Percentiles rank a stretch among this genome's conserved stretches.
phyloP scores from a whole-genome alignment of 2,113 vertebrate genomes.

The Centrocercus urophasianus region DNA sequence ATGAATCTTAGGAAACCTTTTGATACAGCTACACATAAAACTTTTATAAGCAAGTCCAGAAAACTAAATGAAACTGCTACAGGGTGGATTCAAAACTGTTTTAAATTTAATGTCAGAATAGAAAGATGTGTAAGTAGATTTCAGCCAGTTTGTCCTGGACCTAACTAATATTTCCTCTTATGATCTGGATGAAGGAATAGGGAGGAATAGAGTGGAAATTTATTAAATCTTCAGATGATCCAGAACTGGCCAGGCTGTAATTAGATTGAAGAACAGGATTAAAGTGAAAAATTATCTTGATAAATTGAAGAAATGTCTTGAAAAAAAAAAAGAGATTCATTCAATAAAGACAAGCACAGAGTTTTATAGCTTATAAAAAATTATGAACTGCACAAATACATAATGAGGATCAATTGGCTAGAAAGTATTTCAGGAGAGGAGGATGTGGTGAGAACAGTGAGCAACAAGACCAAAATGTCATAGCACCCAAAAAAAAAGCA shows the following conservation, averaged over 20 bases:
- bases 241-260: conserved; percentile 21
- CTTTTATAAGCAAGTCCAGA: conserved; percentile 10
- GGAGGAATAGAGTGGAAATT: conserved; percentile 13
- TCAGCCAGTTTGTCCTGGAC: not conserved
- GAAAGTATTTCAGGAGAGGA: not conserved
- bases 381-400: conserved; percentile 5
- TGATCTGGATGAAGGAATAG: conserved; percentile 18
- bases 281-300: conserved; percentile 46
- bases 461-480: not conserved
- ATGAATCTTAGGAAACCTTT: not conserved
- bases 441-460: not conserved
- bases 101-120: conserved; percentile 13
- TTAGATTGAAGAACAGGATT: conserved; percentile 48
- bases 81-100: conserved; percentile 2
- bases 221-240: conserved; percentile 51
- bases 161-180: conserved; percentile 38
- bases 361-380: conserved; percentile 4
- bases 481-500: not conserved
- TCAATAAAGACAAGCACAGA: conserved; percentile 29
- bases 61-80: conserved; percentile 5
- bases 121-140: conserved; percentile 18
- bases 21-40: conserved; percentile 1
- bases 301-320: conserved; percentile 46
- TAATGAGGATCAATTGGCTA: not conserved
- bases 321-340: conserved; percentile 28